These are phyloP conservation scores for Apocrypta bakeri DNA, from an alignment of 1,140 invertebrate genomes.

Conservation along the genomic window DNA sequence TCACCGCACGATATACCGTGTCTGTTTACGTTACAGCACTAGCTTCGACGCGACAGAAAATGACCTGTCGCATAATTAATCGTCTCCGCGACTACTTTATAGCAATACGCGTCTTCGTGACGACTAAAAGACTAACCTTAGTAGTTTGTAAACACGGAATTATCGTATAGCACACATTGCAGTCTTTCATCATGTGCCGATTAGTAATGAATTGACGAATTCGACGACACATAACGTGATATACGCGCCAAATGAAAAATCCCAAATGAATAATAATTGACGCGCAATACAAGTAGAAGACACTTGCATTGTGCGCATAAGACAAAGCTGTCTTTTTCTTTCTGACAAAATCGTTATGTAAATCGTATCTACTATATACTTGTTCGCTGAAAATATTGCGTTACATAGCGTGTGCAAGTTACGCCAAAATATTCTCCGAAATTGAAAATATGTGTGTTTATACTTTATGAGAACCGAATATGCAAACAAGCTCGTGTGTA, in stretches of 20 bases:
- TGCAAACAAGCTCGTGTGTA: constrained; percentile 5
- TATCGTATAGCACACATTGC: background rate
- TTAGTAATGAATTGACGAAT: background rate
- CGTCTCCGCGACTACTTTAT: background rate
- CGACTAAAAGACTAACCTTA: background rate
- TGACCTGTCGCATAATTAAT: background rate
- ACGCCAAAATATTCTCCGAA: constrained; percentile 8
- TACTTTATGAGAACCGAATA: constrained; percentile 3
- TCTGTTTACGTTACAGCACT: background rate
- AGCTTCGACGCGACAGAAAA: background rate
- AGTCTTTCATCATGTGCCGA: background rate
- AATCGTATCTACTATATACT: background rate
- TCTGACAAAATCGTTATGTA: background rate
- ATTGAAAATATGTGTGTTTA: background rate
- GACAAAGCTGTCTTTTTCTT: background rate
- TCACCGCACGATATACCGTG: background rate
- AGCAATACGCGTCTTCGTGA: background rate
- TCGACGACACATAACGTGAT: background rate
- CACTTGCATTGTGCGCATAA: background rate
- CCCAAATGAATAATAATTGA: background rate
- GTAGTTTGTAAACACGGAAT: background rate
- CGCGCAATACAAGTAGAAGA: background rate
- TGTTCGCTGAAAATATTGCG: background rate
- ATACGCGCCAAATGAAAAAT: background rate
- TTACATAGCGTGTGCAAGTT: background rate